These are phyloP conservation scores for Merodon equestris DNA, from an alignment of 2,888 invertebrate species.

Conservation along the genomic window DNA sequence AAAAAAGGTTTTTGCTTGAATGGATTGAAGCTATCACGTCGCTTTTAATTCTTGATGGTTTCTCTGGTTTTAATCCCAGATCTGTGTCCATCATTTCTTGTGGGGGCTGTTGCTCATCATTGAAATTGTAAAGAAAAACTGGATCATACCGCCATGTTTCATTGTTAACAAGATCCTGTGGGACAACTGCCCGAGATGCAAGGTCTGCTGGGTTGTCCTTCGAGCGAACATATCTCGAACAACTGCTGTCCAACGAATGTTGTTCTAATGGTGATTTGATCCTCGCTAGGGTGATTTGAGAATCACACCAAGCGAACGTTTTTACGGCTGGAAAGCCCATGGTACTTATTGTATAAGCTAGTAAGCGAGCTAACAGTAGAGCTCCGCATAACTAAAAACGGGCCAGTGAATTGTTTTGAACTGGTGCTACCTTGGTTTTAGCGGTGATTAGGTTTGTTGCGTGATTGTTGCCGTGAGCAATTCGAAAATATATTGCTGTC, in stretches of 20 bases:
- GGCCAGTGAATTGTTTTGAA: background rate
- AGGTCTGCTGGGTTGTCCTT: no score
- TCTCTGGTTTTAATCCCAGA: background rate
- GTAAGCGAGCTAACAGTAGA: background rate
- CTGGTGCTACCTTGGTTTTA: conserved; percentile 10
- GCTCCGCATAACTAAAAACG: conserved; percentile 4
- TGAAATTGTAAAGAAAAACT: background rate
- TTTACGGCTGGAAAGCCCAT: background rate
- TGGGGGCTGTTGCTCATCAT: no score
- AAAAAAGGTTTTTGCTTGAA: conserved; percentile 5
- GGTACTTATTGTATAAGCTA: background rate
- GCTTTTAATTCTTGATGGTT: background rate
- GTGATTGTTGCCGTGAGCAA: no score
- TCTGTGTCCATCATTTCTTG: no score
- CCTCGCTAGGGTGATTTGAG: background rate
- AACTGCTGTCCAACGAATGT: conserved; percentile 6
- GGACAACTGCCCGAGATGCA: no score
- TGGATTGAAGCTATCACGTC: no score
- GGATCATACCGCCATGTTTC: conserved; percentile 17
- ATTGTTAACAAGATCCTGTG: no score
- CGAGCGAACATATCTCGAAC: no score
- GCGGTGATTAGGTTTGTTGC: no score
- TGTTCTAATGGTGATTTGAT: background rate
- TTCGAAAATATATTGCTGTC: no score
- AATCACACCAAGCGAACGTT: conserved; percentile 16